Evolutionary conservation across 2,797 vertebrate species (phyloP).

Genomic region (Nyctalus aviator): DNA sequence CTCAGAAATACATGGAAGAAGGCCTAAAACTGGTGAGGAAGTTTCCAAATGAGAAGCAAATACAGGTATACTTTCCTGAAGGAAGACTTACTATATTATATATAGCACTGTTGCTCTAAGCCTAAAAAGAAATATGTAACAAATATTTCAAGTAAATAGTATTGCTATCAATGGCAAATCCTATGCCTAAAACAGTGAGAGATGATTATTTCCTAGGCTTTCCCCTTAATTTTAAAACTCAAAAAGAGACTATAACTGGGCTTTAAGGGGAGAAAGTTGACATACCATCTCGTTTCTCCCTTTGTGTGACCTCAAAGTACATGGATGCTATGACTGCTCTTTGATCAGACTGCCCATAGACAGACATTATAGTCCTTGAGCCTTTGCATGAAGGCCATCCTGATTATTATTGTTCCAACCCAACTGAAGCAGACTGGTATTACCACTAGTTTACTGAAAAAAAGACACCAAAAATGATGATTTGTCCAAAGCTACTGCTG

Average conservation of each 20-base stretch:
- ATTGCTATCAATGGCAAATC: constrained; percentile 1
- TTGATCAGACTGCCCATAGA: background rate
- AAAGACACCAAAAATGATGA: constrained; percentile 33
- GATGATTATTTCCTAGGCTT: constrained; percentile 32
- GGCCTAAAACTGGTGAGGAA: constrained; percentile 43
- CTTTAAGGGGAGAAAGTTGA: constrained; percentile 30
- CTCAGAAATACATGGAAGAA: background rate
- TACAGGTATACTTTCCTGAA: constrained; percentile 8
- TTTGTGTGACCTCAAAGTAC: background rate
- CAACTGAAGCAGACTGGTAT: background rate
- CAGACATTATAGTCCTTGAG: background rate
- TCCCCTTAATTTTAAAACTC: constrained; percentile 24
- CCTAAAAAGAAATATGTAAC: constrained; percentile 16
- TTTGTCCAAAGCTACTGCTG: constrained; percentile 25
- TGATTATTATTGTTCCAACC: constrained; percentile 34
- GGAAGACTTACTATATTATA: constrained; percentile 9
- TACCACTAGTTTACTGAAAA: background rate
- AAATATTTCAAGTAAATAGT: constrained; percentile 50
- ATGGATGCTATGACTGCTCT: background rate
- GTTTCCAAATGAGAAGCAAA: constrained; percentile 30
- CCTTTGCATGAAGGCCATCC: background rate
- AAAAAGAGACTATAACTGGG: background rate
- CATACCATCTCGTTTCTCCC: constrained; percentile 27
- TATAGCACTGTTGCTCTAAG: background rate
- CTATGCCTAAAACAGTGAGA: constrained; percentile 33